Evolutionary conservation across 1,140 invertebrate species (phyloP), one percentile per base, ranked within the genome.

Genomic region (Linepithema humile): DNA sequence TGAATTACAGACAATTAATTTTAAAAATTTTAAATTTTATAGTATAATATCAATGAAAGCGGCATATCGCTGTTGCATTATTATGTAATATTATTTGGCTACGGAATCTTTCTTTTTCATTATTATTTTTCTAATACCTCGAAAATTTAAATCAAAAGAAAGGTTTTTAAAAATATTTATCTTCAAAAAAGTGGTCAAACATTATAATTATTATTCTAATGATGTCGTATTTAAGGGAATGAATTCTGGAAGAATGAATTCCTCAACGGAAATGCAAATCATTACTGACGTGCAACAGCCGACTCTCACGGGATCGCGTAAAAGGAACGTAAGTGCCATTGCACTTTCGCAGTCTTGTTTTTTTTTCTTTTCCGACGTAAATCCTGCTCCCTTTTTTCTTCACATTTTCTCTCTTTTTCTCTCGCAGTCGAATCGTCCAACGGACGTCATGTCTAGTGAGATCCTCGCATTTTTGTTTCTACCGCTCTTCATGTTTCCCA

Each of bases 401-500:
- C 75, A n/a, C 23, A 6, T 55, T 50, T 64, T 62, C 72, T 77
- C 43, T 53, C 48, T 43, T 38, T 59, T 43, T 69, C 74, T 89
- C 72, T 86, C 80, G 77, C 82, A 78, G 85, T 80, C 78, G 82
- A 85, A 78, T 74, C 72, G 74, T 40, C 29, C 43, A 35, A 74
- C 50, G 73, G 62, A 87, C 89, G 89, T 90, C 89, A 88, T 82
- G 35, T 43, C 57, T 29, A 48, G 38, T 15, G 40, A 50, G 50
- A 38, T 48, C 72, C 55, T 64, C 53, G 20, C 75, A 65, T 74
- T 90, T 90, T 86, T 90, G 86, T 90, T 87, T 90, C 87, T 78
- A n/a, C 73, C 50, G 62, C 65, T 45, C 53, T 84, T 65, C 59
- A 38, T 50, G 53, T 88, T 89, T 90, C 78, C 87, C 89, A 90